Evolutionary conservation across 2,888 invertebrate genomes (phyloP).

Genomic region (Automeris io): DNA sequence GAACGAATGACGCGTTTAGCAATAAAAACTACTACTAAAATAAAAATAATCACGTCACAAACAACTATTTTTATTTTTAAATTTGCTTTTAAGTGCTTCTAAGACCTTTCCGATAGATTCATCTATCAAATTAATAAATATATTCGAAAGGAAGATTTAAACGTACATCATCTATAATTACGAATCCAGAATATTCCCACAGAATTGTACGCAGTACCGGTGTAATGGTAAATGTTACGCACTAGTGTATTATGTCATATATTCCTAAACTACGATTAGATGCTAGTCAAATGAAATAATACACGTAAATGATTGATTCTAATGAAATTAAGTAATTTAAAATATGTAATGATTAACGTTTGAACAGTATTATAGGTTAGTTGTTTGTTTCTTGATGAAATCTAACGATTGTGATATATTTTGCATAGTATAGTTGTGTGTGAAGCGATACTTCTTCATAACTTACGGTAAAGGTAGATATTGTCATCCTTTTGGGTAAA

Average conservation of each 20-base stretch:
- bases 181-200: no score
- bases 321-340: constrained; percentile 46
- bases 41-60: no score
- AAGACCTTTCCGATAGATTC: no score
- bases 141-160: no score
- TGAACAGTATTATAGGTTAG: constrained; percentile 75
- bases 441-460: constrained; percentile 20
- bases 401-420: constrained; percentile 60
- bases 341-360: constrained; percentile 42
- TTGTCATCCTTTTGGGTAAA: not conserved
- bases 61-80: no score
- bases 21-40: no score
- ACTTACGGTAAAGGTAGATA: constrained; percentile 8
- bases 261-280: constrained; percentile 38
- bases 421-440: constrained; percentile 42
- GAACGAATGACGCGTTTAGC: no score
- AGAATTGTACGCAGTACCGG: no score
- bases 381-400: constrained; percentile 53
- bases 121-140: no score
- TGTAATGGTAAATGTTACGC: not conserved
- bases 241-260: constrained; percentile 4
- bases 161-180: no score
- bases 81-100: no score
- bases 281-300: constrained; percentile 70
- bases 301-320: constrained; percentile 52